Conservation (phyloP, 2,797 vertebrate species). For the Yasuhikotakia modesta region DNA sequence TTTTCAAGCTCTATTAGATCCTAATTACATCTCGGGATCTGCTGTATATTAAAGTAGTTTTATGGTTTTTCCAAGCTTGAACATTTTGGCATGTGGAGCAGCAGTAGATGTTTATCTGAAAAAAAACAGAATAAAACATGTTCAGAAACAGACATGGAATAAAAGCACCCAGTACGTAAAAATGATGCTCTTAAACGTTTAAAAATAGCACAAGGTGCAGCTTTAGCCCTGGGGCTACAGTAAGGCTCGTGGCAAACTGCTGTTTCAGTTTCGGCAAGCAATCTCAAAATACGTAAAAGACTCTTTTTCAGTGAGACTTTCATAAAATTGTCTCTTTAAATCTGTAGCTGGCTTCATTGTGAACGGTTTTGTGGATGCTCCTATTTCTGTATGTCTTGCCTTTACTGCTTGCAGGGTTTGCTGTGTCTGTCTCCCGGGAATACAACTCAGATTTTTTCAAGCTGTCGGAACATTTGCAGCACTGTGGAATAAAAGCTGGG, state of each 20-base stretch:
- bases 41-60: conserved; percentile 26
- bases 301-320: conserved; percentile 22
- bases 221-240: conserved; percentile 29
- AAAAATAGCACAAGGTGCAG: conserved; percentile 38
- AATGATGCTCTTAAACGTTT: conserved; percentile 22
- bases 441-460: conserved; percentile 39
- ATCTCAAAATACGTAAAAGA: not conserved
- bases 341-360: conserved; percentile 11
- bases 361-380: conserved; percentile 27
- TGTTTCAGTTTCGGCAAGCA: conserved; percentile 25
- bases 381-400: conserved; percentile 34
- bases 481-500: conserved; percentile 13
- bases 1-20: conserved; percentile 18
- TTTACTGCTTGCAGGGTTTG: conserved; percentile 33
- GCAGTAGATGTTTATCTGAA: conserved; percentile 20
- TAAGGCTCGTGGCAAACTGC: conserved; percentile 27
- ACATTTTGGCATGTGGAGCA: not conserved
- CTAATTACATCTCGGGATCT: conserved; percentile 4
- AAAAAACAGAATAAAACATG: conserved; percentile 24
- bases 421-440: conserved; percentile 31
- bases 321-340: conserved; percentile 23
- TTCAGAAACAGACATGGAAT: conserved; percentile 16
- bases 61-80: conserved; percentile 19
- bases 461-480: conserved; percentile 35
- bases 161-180: conserved; percentile 26